Evolutionary conservation across 2,113 vertebrate species (phyloP).

Genomic region (crab-eating macaque (Macaca fascicularis)): T2T-MFA8v1.1 NC_088386.1:90861001-90861500

Average conservation of each 20-base stretch:
- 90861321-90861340: not conserved
- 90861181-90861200: not conserved
- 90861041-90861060: not conserved
- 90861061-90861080: constrained; percentile 40
- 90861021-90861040: not conserved
- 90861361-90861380: not conserved
- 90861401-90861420: not conserved
- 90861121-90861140: not conserved
- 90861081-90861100: not conserved
- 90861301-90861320: not conserved
- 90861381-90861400: not conserved
- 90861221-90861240: not conserved
- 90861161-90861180: not conserved
- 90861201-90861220: not conserved
- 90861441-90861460: not conserved
- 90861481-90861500: not conserved
- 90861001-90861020: not conserved
- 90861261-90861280: not conserved
- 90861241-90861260: not conserved
- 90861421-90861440: not conserved
- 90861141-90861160: not conserved
- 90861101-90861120: not conserved
- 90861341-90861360: not conserved
- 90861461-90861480: not conserved
- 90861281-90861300: not conserved